A percentile compares a stretch with the other conserved stretches of the same genome.
Evolutionary conservation across 2,113 vertebrate species (phyloP).

Genomic region (Poeciliopsis retropinna): DNA sequence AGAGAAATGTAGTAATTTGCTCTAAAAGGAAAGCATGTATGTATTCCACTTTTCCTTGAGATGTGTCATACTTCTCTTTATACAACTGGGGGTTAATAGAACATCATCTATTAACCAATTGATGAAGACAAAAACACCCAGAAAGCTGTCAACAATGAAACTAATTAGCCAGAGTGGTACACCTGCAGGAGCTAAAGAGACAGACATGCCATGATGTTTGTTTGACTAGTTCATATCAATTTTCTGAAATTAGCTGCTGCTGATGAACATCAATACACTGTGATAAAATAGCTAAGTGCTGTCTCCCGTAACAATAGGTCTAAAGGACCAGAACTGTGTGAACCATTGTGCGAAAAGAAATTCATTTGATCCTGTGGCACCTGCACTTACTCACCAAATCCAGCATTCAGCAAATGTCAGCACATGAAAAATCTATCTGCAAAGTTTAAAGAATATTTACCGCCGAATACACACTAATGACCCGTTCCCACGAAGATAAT

Average conservation of each 20-base stretch:
- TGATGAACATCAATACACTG: constrained; percentile 5
- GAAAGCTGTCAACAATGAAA: constrained; percentile 14
- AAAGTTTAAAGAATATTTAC: constrained; percentile 33
- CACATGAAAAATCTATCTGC: constrained; percentile 26
- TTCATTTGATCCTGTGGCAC: constrained; percentile 8
- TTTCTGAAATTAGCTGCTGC: constrained; percentile 7
- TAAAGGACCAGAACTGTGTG: neutral
- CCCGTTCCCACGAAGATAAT: constrained; percentile 56
- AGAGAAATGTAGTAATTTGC: too few relatives aligned
- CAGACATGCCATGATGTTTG: neutral
- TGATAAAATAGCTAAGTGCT: constrained; percentile 7
- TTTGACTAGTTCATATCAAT: constrained; percentile 6
- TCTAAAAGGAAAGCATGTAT: too few relatives aligned
- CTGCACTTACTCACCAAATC: constrained; percentile 20
- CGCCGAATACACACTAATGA: constrained; percentile 50
- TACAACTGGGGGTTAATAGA: too few relatives aligned
- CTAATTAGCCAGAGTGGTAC: constrained; percentile 21
- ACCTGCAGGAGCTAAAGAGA: constrained; percentile 25
- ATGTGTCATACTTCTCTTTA: neutral
- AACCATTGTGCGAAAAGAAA: constrained; percentile 7
- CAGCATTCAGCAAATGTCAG: constrained; percentile 28
- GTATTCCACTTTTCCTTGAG: too few relatives aligned
- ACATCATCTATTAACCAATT: neutral
- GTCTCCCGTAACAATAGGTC: constrained; percentile 22
- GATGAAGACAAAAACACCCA: constrained; percentile 18